Conservation (phyloP, 2,888 invertebrate species). For the Macropis europaea region DNA sequence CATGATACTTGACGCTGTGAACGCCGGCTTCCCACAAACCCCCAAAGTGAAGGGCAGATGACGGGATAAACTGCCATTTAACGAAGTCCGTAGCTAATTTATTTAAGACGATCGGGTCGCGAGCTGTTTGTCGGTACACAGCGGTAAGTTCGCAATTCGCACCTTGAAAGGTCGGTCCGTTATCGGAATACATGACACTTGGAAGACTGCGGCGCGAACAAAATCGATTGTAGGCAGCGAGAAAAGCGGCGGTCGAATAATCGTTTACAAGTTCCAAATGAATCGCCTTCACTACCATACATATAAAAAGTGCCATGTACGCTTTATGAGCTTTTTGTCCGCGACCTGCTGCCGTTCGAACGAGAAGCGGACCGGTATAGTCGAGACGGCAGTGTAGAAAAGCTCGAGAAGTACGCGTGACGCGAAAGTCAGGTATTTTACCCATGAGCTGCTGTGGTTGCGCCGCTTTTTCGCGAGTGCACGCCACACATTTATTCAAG, state of each 20-base stretch:
- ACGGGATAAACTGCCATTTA: neutral
- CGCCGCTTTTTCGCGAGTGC: neutral
- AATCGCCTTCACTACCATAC: no score
- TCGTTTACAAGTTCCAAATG: neutral
- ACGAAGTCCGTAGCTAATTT: neutral
- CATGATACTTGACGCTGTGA: neutral
- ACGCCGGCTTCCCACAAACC: neutral
- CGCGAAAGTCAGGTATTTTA: neutral
- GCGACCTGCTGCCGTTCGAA: neutral
- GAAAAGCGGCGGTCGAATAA: neutral
- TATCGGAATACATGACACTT: neutral
- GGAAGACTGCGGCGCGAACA: neutral
- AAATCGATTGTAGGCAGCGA: neutral
- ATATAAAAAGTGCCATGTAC: neutral
- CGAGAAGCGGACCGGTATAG: neutral
- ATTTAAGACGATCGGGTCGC: neutral
- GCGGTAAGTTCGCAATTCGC: neutral
- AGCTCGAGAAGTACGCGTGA: neutral
- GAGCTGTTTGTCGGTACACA: neutral
- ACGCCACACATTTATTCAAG: neutral
- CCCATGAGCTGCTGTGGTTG: neutral
- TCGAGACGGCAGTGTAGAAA: neutral
- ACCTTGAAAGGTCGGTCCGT: conserved; percentile 29
- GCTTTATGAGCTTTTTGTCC: neutral
- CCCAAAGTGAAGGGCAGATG: neutral